Evolutionary conservation across 2,888 invertebrate genomes (phyloP).

Genomic region (Heliconius ethilla): DNA sequence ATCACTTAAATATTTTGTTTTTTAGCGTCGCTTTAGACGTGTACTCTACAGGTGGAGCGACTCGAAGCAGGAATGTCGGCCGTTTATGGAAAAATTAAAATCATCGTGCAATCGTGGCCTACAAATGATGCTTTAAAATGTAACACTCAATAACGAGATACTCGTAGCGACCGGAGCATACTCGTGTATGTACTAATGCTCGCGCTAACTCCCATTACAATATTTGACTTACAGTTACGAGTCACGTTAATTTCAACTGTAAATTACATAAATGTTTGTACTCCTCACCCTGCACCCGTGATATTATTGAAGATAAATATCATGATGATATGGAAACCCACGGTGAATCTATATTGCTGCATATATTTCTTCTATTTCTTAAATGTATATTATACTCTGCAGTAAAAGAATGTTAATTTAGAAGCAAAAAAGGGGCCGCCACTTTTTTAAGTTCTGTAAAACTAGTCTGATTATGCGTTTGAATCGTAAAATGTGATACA

Average conservation of each 20-base stretch:
- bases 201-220: background rate
- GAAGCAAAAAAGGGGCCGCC: background rate
- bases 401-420: constrained; percentile 11
- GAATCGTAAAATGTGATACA: constrained; percentile 39
- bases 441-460: constrained; percentile 19
- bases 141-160: constrained; percentile 20
- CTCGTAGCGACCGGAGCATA: background rate
- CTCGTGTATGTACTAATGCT: background rate
- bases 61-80: constrained; percentile 20
- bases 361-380: too few species aligned
- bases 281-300: background rate
- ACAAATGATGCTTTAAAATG: constrained; percentile 37
- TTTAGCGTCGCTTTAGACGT: constrained; percentile 2
- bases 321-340: too few species aligned
- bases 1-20: constrained; percentile 6
- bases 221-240: background rate
- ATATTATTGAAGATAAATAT: too few species aligned
- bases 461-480: constrained; percentile 33
- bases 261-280: background rate
- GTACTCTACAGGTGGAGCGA: background rate
- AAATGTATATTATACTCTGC: background rate
- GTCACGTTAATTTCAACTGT: background rate
- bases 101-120: constrained; percentile 40
- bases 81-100: constrained; percentile 33
- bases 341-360: too few species aligned